Conservation (phyloP, 2,888 invertebrate species). For the Catocala fraxini region DNA sequence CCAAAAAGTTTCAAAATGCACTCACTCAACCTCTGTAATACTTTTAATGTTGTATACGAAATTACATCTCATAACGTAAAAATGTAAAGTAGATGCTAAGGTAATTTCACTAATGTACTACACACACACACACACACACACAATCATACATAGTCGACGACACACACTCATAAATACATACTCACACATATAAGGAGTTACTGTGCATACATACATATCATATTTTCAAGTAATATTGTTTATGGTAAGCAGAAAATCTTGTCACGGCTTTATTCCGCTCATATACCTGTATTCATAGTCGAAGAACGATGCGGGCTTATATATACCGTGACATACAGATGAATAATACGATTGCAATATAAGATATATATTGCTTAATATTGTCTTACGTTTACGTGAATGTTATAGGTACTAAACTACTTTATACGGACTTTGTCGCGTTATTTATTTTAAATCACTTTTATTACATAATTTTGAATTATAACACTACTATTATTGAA, state of each 20-base stretch:
- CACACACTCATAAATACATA: not conserved
- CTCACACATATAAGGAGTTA: not conserved
- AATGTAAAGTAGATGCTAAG: conserved; percentile 25
- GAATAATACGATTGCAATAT: not conserved
- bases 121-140: conserved; percentile 16
- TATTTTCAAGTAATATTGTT: conserved; percentile 78
- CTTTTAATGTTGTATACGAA: conserved; percentile 29
- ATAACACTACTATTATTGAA: too few species aligned
- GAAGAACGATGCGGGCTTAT: conserved; percentile 37
- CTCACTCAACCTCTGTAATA: conserved; percentile 18
- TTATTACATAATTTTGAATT: too few species aligned
- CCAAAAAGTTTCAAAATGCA: conserved; percentile 10
- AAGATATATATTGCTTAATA: too few species aligned
- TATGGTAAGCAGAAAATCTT: conserved; percentile 85
- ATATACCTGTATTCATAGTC: conserved; percentile 54
- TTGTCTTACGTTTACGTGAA: too few species aligned
- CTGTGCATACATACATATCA: conserved; percentile 50
- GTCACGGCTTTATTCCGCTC: conserved; percentile 69
- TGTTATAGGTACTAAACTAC: too few species aligned
- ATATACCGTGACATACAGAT: conserved; percentile 26
- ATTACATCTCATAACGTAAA: conserved; percentile 29
- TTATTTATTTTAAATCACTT: too few species aligned
- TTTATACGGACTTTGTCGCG: too few species aligned
- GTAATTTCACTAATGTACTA: conserved; percentile 49
- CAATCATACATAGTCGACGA: not conserved